These are phyloP conservation scores for Empidonax alnorum DNA, from an alignment of 2,113 vertebrate species.

Conservation along the genomic window DNA sequence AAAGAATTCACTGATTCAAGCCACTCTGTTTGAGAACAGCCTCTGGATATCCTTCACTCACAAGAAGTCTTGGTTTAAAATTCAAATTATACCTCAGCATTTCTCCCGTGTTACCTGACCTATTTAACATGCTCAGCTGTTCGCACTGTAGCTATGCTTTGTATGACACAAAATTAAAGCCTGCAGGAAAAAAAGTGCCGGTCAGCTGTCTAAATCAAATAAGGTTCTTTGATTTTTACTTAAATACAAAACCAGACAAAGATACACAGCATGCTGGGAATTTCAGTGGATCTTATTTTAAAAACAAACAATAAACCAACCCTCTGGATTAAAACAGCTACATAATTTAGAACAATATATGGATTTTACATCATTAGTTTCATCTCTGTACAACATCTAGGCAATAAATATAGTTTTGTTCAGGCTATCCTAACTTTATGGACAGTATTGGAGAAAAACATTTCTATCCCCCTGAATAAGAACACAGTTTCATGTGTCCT, in stretches of 20 bases:
- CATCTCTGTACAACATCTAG: background rate
- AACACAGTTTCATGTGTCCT: background rate
- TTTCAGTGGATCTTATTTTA: background rate
- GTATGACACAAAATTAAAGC: constrained; percentile 13
- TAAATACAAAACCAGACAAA: background rate
- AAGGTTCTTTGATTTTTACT: background rate
- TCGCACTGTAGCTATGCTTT: background rate
- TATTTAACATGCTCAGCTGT: background rate
- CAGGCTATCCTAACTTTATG: background rate
- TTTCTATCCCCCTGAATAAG: background rate
- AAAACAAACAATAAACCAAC: background rate
- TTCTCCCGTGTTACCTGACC: background rate
- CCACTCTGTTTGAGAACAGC: background rate
- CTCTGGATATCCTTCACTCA: background rate
- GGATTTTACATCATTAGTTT: accelerated
- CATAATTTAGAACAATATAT: background rate
- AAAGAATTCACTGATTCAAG: background rate
- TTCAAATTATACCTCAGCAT: background rate
- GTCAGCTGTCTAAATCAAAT: background rate
- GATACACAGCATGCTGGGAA: background rate
- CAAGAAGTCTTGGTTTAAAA: background rate
- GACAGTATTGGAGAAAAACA: background rate
- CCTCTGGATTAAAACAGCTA: background rate
- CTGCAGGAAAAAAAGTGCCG: background rate
- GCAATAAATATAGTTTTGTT: background rate